Conservation (phyloP, 2,888 invertebrate species). For the Taphrorychus bicolor region DNA sequence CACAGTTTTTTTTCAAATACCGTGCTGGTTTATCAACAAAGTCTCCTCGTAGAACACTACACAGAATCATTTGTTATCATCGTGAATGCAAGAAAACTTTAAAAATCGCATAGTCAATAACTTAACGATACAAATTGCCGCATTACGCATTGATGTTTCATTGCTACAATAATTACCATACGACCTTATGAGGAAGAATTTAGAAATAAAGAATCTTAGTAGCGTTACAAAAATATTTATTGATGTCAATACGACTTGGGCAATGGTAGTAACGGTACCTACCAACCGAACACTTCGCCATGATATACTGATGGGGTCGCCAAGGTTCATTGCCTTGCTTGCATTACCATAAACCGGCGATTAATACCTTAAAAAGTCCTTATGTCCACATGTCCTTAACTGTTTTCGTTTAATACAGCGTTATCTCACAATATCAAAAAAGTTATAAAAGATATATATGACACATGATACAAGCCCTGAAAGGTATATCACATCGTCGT, state of each 20-base stretch:
- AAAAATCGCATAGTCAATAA: no score
- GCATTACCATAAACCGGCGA: not conserved
- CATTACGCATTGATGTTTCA: no score
- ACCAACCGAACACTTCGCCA: not conserved
- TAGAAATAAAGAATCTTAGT: not conserved
- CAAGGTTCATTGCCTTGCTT: not conserved
- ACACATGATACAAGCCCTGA: not conserved
- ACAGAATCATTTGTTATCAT: no score
- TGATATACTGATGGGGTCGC: not conserved
- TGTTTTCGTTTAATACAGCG: no score
- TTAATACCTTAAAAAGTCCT: not conserved
- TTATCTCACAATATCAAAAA: no score
- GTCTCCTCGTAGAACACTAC: no score
- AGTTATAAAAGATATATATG: not conserved
- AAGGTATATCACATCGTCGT: not conserved
- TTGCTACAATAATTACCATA: not conserved
- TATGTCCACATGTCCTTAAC: not conserved
- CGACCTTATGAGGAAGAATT: not conserved
- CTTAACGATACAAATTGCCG: no score
- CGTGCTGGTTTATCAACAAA: no score
- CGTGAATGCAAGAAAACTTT: no score
- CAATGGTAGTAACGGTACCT: not conserved
- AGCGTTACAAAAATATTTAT: not conserved
- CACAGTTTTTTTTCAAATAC: no score
- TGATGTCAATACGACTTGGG: not conserved